Conservation (phyloP, 1,140 invertebrate genomes). For the Dreissena rostriformis region DNA sequence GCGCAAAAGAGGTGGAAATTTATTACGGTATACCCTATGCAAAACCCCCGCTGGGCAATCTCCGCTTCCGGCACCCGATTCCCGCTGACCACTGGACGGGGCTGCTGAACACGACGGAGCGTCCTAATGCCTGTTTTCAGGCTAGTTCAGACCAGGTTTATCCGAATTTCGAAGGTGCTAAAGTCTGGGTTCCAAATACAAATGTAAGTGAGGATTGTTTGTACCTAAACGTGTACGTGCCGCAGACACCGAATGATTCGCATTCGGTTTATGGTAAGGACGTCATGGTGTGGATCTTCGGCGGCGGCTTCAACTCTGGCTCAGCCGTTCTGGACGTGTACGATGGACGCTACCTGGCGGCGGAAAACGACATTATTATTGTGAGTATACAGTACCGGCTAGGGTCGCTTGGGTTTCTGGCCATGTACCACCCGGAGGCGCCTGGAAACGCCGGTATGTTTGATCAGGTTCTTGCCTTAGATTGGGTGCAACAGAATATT, state of each 20-base stretch:
- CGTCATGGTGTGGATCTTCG: constrained; percentile 99
- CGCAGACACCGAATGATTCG: constrained; percentile 80
- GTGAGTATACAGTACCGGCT: constrained; percentile 98
- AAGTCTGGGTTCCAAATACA: constrained; percentile 74
- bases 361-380: constrained; percentile 90
- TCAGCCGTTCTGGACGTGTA: constrained; percentile 96
- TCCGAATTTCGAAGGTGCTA: constrained; percentile 56
- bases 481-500: constrained; percentile 94
- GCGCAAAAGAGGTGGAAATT: constrained; percentile 85
- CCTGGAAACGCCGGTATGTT: constrained; percentile 97
- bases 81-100: constrained; percentile 47
- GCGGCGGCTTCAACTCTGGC: constrained; percentile 97
- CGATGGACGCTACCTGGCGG: constrained; percentile 92
- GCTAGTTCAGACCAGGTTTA: constrained; percentile 25
- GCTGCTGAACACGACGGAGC: constrained; percentile 43
- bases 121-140: constrained; percentile 50
- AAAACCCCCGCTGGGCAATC: constrained; percentile 93
- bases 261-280: constrained; percentile 85
- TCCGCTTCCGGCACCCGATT: constrained; percentile 85
- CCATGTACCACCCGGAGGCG: constrained; percentile 93
- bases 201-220: constrained; percentile 96
- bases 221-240: constrained; percentile 93
- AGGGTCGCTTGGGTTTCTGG: constrained; percentile 95
- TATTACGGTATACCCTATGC: constrained; percentile 97
- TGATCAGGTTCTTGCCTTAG: constrained; percentile 94